phyloP scores from a whole-genome alignment of 2,888 invertebrate species.

The Ormia ochracea region DNA sequence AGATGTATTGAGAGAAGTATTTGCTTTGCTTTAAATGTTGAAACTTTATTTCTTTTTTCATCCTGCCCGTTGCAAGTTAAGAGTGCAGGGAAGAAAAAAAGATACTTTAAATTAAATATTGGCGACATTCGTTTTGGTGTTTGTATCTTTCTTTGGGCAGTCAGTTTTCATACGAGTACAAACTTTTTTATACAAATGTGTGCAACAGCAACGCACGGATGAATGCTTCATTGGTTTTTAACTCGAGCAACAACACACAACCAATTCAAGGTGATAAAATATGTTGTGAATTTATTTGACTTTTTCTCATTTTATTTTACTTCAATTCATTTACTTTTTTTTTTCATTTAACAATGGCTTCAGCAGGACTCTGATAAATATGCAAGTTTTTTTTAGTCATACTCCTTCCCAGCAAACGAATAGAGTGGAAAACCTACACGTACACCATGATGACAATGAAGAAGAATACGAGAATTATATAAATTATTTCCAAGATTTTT shows the following conservation, averaged over 20 bases:
- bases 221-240: constrained; percentile 57
- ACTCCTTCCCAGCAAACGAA: constrained; percentile 31
- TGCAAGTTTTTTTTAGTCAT: constrained; percentile 37
- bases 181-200: constrained; percentile 18
- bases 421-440: too few species aligned
- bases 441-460: too few species aligned
- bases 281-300: constrained; percentile 58
- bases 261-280: constrained; percentile 61
- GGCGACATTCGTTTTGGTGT: constrained; percentile 60
- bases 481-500: too few species aligned
- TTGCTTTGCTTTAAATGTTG: constrained; percentile 45
- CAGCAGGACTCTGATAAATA: constrained; percentile 51
- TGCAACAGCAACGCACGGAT: constrained; percentile 48
- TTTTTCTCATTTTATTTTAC: constrained; percentile 23
- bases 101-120: constrained; percentile 63
- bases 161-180: constrained; percentile 40
- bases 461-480: too few species aligned
- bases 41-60: constrained; percentile 34
- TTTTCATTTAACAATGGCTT: constrained; percentile 43
- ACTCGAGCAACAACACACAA: constrained; percentile 40
- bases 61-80: constrained; percentile 5
- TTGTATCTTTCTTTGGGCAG: constrained; percentile 46
- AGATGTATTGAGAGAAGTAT: constrained; percentile 44
- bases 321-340: constrained; percentile 55
- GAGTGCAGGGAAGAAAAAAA: constrained; percentile 10